Evolutionary conservation across 1,140 invertebrate species (phyloP).

Genomic region (Tetramorium alpestre): DNA sequence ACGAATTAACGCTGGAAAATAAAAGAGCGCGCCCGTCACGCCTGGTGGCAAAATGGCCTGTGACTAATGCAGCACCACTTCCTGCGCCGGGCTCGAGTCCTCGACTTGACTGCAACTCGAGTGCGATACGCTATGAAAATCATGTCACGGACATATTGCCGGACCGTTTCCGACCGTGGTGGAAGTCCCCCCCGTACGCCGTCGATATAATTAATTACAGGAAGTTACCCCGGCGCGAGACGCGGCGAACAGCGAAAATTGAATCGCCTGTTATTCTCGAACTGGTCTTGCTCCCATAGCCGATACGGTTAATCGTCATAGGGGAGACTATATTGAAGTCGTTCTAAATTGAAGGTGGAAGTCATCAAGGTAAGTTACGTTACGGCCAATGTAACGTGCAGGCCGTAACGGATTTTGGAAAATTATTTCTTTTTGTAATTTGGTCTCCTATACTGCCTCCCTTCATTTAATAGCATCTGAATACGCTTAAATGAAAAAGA

Average conservation of each 20-base stretch:
- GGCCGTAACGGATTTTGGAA: conserved; percentile 40
- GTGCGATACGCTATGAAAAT: conserved; percentile 77
- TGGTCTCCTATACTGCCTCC: background rate
- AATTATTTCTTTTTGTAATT: conserved; percentile 12
- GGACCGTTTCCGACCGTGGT: conserved; percentile 57
- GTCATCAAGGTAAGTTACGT: conserved; percentile 32
- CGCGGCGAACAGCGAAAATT: conserved; percentile 63
- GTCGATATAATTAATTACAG: conserved; percentile 79
- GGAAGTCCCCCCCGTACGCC: background rate
- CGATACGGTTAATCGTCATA: conserved; percentile 42
- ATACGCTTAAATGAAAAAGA: background rate
- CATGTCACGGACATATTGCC: conserved; percentile 81
- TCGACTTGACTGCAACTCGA: conserved; percentile 26
- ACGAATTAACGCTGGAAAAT: conserved; percentile 82
- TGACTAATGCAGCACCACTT: conserved; percentile 82
- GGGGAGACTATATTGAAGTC: conserved; percentile 5
- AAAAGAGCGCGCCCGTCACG: conserved; percentile 83
- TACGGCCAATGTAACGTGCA: conserved; percentile 17
- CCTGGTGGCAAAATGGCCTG: conserved; percentile 84
- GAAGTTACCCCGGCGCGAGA: conserved; percentile 64
- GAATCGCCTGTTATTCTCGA: conserved; percentile 54
- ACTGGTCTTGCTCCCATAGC: conserved; percentile 16
- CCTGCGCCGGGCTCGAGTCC: conserved; percentile 62
- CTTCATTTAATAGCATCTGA: conserved; percentile 3
- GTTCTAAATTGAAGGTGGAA: conserved; percentile 37